Evolutionary conservation across 2,888 invertebrate genomes (phyloP).

Genomic region (Netelia inedita): DNA sequence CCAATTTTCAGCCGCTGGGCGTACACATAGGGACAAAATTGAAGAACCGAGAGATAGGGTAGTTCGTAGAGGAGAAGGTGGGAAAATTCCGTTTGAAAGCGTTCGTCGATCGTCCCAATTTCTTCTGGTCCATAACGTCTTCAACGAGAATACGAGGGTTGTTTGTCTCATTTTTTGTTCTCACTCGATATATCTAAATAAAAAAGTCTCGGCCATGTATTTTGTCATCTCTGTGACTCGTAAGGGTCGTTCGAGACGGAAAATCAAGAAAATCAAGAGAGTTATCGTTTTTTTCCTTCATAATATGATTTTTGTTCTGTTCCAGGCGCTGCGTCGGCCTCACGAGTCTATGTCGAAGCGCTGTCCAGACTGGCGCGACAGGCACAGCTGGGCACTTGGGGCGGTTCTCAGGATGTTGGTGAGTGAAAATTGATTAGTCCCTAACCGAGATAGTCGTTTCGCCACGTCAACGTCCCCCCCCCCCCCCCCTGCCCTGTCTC

Average conservation of each 20-base stretch:
- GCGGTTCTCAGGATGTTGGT: slow-evolving; percentile 96
- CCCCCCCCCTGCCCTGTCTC: not conserved
- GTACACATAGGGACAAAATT: slow-evolving; percentile 12
- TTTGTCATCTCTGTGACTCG: no score
- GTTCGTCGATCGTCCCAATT: slow-evolving; percentile 70
- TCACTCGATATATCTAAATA: slow-evolving; percentile 9
- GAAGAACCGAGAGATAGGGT: slow-evolving; percentile 4
- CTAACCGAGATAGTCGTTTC: slow-evolving; percentile 61
- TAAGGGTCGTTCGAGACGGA: not conserved
- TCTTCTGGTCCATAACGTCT: slow-evolving; percentile 73
- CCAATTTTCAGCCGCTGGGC: slow-evolving; percentile 73
- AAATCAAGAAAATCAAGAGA: slow-evolving; percentile 19
- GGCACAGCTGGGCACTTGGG: slow-evolving; percentile 96
- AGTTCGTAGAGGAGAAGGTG: slow-evolving; percentile 34
- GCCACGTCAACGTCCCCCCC: slow-evolving; percentile 37
- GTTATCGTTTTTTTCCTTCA: slow-evolving; percentile 34
- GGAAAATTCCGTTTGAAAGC: slow-evolving; percentile 26
- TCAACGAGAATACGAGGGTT: slow-evolving; percentile 70
- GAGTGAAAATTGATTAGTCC: slow-evolving; percentile 84
- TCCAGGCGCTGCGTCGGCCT: slow-evolving; percentile 95
- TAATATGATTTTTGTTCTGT: slow-evolving; percentile 69
- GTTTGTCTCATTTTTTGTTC: slow-evolving; percentile 7
- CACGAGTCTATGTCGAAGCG: slow-evolving; percentile 94
- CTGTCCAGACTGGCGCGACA: slow-evolving; percentile 95
- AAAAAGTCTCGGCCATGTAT: no score